Conservation (phyloP, 2,888 invertebrate genomes). For the Galeopsomyia nigrocyanea region DNA sequence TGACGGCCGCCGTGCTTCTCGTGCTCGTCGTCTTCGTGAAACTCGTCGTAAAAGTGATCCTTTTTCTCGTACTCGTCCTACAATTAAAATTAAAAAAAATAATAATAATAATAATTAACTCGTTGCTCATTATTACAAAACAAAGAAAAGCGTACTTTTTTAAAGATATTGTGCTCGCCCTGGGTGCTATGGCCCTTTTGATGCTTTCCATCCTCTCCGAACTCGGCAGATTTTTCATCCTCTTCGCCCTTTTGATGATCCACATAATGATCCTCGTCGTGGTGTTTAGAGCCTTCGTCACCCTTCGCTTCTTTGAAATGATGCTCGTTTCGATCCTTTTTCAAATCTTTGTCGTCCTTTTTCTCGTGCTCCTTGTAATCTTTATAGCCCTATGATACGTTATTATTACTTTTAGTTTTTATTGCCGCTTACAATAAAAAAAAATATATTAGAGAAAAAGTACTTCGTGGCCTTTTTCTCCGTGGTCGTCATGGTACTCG, state of each 20-base stretch:
- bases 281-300: slow-evolving; percentile 74
- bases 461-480: slow-evolving; percentile 59
- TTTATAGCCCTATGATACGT: slow-evolving; percentile 59
- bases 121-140: background rate
- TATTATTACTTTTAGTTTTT: too few relatives aligned
- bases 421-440: slow-evolving; percentile 41
- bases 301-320: slow-evolving; percentile 77
- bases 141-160: slow-evolving; percentile 69
- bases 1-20: slow-evolving; percentile 77
- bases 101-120: background rate
- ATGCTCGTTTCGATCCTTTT: slow-evolving; percentile 76
- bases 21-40: slow-evolving; percentile 77
- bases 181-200: slow-evolving; percentile 82
- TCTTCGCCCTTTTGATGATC: slow-evolving; percentile 78
- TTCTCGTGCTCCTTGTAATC: slow-evolving; percentile 76
- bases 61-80: slow-evolving; percentile 82
- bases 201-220: slow-evolving; percentile 77
- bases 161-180: slow-evolving; percentile 81
- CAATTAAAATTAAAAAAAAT: background rate
- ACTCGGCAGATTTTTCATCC: slow-evolving; percentile 76
- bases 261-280: slow-evolving; percentile 76
- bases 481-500: slow-evolving; percentile 53
- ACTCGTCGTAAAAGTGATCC: slow-evolving; percentile 82
- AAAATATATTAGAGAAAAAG: slow-evolving; percentile 24
- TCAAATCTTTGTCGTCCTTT: slow-evolving; percentile 77